These are phyloP conservation scores for Drosophila rufa DNA, from an alignment of 1,140 invertebrate genomes.

Conservation along the genomic window DNA sequence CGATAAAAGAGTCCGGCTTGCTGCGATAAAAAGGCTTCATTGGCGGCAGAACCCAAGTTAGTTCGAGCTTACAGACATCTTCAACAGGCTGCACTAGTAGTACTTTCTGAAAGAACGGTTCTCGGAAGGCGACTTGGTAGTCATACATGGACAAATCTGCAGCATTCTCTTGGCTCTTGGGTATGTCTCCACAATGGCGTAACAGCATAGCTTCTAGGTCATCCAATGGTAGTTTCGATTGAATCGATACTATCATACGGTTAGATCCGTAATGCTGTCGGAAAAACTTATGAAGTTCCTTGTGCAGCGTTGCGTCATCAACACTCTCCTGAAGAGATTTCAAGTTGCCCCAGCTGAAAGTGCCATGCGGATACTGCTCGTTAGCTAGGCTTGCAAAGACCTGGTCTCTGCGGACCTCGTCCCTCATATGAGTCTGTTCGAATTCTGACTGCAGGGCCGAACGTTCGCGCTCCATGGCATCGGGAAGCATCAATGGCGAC, in stretches of 20 bases:
- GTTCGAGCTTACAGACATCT: conserved; percentile 88
- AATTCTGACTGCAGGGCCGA: conserved; percentile 94
- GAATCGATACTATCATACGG: conserved; percentile 93
- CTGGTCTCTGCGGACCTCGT: conserved; percentile 87
- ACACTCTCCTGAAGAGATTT: conserved; percentile 90
- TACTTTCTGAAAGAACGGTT: conserved; percentile 88
- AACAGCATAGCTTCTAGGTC: conserved; percentile 89
- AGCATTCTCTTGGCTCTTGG: conserved; percentile 87
- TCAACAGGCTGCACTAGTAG: conserved; percentile 92
- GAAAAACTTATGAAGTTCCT: conserved; percentile 91
- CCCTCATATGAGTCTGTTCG: conserved; percentile 61
- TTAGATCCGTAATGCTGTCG: conserved; percentile 94
- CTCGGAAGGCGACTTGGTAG: conserved; percentile 87
- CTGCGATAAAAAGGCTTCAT: conserved; percentile 88
- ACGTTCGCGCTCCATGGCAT: conserved; percentile 94
- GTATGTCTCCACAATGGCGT: conserved; percentile 88
- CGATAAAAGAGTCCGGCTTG: conserved; percentile 92
- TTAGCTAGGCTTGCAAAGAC: conserved; percentile 89
- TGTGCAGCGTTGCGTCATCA: conserved; percentile 88
- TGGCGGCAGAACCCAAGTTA: conserved; percentile 93
- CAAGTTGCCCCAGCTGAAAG: conserved; percentile 94
- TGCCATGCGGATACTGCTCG: conserved; percentile 90
- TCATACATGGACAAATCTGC: conserved; percentile 86
- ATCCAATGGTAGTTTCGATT: conserved; percentile 91
- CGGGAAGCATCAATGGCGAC: conserved; percentile 92